Evolutionary conservation across 1,140 invertebrate species (phyloP).

Genomic region (Drosophila rufa): DNA sequence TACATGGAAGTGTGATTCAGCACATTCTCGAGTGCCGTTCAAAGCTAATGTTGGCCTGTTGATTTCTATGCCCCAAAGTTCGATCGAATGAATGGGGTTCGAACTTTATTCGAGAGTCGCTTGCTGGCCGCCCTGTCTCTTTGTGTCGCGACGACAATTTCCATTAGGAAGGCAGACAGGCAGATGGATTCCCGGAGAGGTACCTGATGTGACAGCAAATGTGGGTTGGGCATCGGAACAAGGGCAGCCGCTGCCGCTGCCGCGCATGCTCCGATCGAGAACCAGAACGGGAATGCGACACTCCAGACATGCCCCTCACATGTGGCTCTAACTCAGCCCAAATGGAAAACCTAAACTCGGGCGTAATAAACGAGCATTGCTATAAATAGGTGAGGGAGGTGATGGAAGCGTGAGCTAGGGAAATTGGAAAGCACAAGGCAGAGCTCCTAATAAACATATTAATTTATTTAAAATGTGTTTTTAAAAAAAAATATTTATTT

Average conservation of each 20-base stretch:
- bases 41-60: slow-evolving; percentile 71
- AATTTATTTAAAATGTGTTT: no score
- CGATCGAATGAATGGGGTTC: slow-evolving; percentile 57
- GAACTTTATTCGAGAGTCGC: slow-evolving; percentile 36
- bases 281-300: slow-evolving; percentile 46
- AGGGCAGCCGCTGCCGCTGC: slow-evolving; percentile 63
- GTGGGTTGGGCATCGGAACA: slow-evolving; percentile 70
- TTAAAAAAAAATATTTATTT: no score
- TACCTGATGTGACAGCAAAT: slow-evolving; percentile 71
- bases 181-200: slow-evolving; percentile 59
- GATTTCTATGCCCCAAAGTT: slow-evolving; percentile 49
- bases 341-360: slow-evolving; percentile 61
- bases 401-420: slow-evolving; percentile 25
- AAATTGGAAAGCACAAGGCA: not conserved
- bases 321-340: slow-evolving; percentile 43
- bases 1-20: slow-evolving; percentile 77
- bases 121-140: slow-evolving; percentile 22
- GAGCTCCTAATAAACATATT: no score
- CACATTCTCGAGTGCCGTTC: slow-evolving; percentile 61
- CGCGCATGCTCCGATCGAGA: slow-evolving; percentile 62
- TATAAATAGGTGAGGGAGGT: slow-evolving; percentile 50
- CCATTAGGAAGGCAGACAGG: slow-evolving; percentile 61
- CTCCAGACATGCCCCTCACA: slow-evolving; percentile 70
- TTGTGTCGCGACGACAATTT: slow-evolving; percentile 72
- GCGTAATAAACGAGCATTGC: slow-evolving; percentile 67